A percentile compares a stretch with the other conserved stretches of the same genome.
Conservation (phyloP, 2,888 invertebrate genomes). For the Ormia ochracea region DNA sequence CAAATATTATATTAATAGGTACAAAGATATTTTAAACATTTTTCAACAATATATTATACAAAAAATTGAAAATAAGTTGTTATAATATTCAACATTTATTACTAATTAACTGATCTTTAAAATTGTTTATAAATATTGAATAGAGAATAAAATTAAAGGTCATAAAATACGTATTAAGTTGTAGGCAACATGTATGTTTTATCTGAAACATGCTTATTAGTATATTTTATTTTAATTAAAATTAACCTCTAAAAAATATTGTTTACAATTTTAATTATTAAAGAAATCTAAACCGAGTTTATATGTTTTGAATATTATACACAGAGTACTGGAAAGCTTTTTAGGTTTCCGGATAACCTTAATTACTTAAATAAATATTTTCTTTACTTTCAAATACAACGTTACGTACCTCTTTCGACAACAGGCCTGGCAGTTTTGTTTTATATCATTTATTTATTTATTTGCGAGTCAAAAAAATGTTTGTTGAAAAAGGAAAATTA, state of each 20-base stretch:
- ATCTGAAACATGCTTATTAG: slow-evolving; percentile 46
- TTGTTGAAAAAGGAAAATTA: slow-evolving; percentile 7
- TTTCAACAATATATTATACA: not conserved
- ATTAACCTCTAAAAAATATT: slow-evolving; percentile 36
- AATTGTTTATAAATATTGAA: slow-evolving; percentile 24
- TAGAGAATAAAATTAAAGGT: slow-evolving; percentile 25
- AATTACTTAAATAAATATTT: slow-evolving; percentile 5
- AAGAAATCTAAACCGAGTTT: slow-evolving; percentile 34
- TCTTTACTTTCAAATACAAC: slow-evolving; percentile 9
- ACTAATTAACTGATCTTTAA: slow-evolving; percentile 18
- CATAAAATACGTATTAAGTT: slow-evolving; percentile 3
- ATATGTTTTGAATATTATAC: not conserved
- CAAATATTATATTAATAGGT: not conserved
- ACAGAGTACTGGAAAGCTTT: slow-evolving; percentile 13
- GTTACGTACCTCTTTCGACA: slow-evolving; percentile 42
- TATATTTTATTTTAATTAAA: slow-evolving; percentile 14
- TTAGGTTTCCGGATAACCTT: not conserved
- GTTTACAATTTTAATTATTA: slow-evolving; percentile 25
- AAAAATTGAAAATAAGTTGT: too few relatives aligned
- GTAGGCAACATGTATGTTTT: slow-evolving; percentile 1
- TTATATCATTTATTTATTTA: slow-evolving; percentile 6
- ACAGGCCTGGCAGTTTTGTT: slow-evolving; percentile 6
- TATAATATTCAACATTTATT: slow-evolving; percentile 47
- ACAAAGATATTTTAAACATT: not conserved
- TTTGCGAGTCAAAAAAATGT: slow-evolving; percentile 7